phyloP scores from a whole-genome alignment of 2,888 invertebrate genomes.

The Pedicia rivosa region DNA sequence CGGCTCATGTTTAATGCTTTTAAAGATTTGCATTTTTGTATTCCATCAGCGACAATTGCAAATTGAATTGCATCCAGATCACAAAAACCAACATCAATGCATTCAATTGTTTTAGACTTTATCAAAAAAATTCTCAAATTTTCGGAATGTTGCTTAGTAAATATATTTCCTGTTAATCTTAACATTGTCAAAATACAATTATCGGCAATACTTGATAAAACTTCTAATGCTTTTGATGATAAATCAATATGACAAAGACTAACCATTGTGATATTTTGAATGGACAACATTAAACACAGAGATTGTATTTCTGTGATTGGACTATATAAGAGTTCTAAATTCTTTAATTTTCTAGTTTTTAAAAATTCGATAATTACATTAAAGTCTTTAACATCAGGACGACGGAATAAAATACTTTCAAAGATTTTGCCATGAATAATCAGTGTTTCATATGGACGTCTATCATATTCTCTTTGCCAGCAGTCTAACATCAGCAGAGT shows the following conservation, averaged over 20 bases:
- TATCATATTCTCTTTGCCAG: conserved; percentile 27
- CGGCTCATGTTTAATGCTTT: conserved; percentile 18
- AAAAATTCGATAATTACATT: conserved; percentile 18
- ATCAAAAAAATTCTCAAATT: conserved; percentile 10
- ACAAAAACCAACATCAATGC: conserved; percentile 11
- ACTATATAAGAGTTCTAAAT: not conserved
- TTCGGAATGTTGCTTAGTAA: conserved; percentile 5
- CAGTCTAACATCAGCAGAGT: conserved; percentile 19
- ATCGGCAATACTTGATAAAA: not conserved
- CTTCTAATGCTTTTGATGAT: conserved; percentile 2
- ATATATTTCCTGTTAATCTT: conserved; percentile 9
- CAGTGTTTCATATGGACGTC: conserved; percentile 21
- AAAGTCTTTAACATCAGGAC: conserved; percentile 18
- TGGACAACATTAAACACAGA: not conserved
- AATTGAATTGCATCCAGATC: conserved; percentile 22
- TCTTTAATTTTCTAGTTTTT: conserved; percentile 9
- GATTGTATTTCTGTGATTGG: not conserved
- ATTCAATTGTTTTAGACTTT: conserved; percentile 5
- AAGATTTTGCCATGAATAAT: conserved; percentile 19
- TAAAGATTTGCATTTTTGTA: conserved; percentile 20
- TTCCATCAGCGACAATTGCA: conserved; percentile 23
- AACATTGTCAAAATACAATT: conserved; percentile 3
- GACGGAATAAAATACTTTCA: conserved; percentile 18
- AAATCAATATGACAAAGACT: conserved; percentile 7
- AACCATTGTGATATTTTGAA: not conserved